Conservation (phyloP, 2,888 invertebrate genomes). For the Netelia melanura region DNA sequence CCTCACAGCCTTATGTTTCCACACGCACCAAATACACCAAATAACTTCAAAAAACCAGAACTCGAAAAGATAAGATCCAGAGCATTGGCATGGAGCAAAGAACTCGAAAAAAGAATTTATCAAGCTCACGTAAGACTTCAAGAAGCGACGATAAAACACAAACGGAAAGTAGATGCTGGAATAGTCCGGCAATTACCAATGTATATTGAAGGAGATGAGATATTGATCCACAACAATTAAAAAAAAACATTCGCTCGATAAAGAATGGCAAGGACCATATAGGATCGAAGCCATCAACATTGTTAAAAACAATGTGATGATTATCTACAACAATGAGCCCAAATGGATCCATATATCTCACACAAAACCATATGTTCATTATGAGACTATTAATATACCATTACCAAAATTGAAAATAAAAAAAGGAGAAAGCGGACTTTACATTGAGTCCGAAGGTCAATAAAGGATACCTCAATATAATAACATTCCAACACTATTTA, state of each 20-base stretch:
- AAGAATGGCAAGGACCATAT: conserved; percentile 36
- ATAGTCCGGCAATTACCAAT: conserved; percentile 28
- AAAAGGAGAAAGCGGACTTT: conserved; percentile 1
- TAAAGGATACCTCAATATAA: not conserved
- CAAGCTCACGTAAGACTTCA: conserved; percentile 35
- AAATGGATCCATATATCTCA: conserved; percentile 32
- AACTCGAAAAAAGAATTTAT: conserved; percentile 24
- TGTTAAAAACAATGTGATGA: conserved; percentile 21
- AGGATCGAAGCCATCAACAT: conserved; percentile 33
- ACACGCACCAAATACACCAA: conserved; percentile 28
- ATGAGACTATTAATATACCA: not conserved
- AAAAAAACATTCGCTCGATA: conserved; percentile 28
- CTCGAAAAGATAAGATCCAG: conserved; percentile 28
- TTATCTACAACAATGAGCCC: conserved; percentile 12
- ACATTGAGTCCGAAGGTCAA: conserved; percentile 3
- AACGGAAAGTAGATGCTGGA: conserved; percentile 28
- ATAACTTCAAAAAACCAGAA: conserved; percentile 36
- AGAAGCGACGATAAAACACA: conserved; percentile 35
- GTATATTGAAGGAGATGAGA: conserved; percentile 27
- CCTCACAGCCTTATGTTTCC: conserved; percentile 42
- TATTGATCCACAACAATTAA: conserved; percentile 17
- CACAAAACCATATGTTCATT: conserved; percentile 21
- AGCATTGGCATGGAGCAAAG: conserved; percentile 29
- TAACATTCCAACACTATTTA: not conserved
- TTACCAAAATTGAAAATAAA: conserved; percentile 21